These are phyloP conservation scores for Caenorhabditis angaria DNA, from an alignment of 2,888 invertebrate genomes.

Conservation along the genomic window DNA sequence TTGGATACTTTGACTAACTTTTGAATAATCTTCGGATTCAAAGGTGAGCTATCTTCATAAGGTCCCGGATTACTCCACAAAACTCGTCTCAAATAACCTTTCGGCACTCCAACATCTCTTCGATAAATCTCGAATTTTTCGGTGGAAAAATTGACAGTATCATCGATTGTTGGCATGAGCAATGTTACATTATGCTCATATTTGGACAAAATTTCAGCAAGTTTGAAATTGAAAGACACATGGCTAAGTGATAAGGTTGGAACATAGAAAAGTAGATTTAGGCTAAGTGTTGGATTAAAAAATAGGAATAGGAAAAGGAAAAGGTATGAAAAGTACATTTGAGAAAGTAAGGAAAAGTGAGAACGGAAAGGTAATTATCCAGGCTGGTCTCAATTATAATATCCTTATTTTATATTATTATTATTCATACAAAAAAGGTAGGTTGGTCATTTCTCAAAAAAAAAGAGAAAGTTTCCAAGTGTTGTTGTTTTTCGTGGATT, in stretches of 20 bases:
- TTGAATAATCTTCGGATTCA: constrained; percentile 61
- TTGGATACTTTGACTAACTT: constrained; percentile 60
- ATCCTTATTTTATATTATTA: too few relatives aligned
- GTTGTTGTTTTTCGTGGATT: too few relatives aligned
- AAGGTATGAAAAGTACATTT: neutral
- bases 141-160: constrained; percentile 22
- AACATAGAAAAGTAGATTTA: constrained; percentile 60
- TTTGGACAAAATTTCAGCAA: constrained; percentile 53
- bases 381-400: too few relatives aligned
- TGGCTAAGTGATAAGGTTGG: constrained; percentile 68
- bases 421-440: too few relatives aligned
- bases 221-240: constrained; percentile 62
- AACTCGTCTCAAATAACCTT: constrained; percentile 45
- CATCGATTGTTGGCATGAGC: constrained; percentile 46
- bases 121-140: constrained; percentile 36
- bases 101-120: constrained; percentile 46
- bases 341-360: too few relatives aligned
- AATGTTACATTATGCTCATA: constrained; percentile 59
- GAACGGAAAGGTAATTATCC: too few relatives aligned
- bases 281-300: neutral
- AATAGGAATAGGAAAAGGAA: constrained; percentile 7
- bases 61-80: constrained; percentile 69
- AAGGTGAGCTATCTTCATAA: constrained; percentile 59
- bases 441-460: too few relatives aligned
- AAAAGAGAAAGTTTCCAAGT: too few relatives aligned